A percentile compares a stretch with the other conserved stretches of the same genome.
Evolutionary conservation across 2,113 vertebrate species (phyloP).

Genomic region (Mormoops blainvillei): DNA sequence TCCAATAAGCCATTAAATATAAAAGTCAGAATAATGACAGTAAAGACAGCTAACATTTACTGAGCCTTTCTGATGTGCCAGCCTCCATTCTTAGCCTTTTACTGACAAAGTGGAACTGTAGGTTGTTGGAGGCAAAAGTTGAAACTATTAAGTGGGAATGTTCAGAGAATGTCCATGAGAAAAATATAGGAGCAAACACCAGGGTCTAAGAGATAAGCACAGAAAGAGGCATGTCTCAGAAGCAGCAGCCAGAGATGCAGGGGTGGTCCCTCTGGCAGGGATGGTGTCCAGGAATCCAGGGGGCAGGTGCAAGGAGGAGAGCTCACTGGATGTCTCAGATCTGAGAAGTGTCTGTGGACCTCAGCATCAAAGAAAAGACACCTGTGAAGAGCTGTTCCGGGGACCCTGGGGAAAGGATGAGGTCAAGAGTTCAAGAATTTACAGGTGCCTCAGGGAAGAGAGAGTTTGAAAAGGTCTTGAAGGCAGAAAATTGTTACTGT

Average conservation of each 20-base stretch:
- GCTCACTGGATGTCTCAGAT: not conserved
- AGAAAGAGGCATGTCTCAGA: not conserved
- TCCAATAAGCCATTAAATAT: not conserved
- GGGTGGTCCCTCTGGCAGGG: fast-evolving
- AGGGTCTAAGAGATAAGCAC: fast-evolving
- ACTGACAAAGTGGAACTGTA: not conserved
- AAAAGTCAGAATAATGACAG: too few relatives aligned
- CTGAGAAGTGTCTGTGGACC: not conserved
- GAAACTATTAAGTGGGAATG: not conserved
- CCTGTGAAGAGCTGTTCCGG: not conserved
- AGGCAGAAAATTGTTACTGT: not conserved
- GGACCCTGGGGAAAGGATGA: not conserved
- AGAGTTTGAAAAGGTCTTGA: not conserved
- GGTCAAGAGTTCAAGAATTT: not conserved
- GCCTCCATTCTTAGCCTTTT: not conserved
- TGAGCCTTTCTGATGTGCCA: not conserved
- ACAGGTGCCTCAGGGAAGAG: not conserved
- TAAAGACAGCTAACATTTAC: not conserved
- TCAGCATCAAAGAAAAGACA: not conserved
- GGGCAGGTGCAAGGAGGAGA: too few relatives aligned
- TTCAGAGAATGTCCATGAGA: not conserved
- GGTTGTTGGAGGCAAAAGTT: not conserved
- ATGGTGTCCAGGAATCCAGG: not conserved
- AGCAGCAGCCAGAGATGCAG: not conserved
- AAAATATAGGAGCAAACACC: not conserved